Percentiles rank a stretch among this genome's conserved stretches.
Conservation (phyloP, 2,888 invertebrate species). For the Melanotus villosus region DNA sequence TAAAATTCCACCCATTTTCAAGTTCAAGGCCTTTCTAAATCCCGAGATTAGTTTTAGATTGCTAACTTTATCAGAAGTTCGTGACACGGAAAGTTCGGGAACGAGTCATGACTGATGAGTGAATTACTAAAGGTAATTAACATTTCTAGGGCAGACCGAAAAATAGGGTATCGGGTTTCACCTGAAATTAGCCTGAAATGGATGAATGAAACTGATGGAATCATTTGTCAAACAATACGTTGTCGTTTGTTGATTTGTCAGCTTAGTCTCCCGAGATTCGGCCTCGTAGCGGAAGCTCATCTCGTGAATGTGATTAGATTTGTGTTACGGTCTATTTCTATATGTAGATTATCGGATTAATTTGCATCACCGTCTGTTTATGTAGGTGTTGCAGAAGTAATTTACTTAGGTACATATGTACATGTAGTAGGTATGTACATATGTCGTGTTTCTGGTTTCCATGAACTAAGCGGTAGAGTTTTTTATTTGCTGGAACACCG, state of each 20-base stretch:
- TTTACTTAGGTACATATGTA: background rate
- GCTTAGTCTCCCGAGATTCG: slow-evolving; percentile 2
- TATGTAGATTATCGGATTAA: slow-evolving; percentile 39
- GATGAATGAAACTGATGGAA: background rate
- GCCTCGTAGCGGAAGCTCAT: slow-evolving; percentile 16
- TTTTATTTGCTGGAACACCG: no score
- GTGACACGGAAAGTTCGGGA: no score
- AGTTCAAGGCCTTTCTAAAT: no score
- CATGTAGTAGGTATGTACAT: no score
- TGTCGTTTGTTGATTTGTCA: slow-evolving; percentile 7
- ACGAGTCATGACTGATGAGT: no score
- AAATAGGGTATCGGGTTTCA: background rate
- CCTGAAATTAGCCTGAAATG: background rate
- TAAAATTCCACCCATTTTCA: no score
- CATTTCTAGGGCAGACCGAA: background rate
- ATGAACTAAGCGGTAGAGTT: no score
- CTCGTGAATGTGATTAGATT: slow-evolving; percentile 34
- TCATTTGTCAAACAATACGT: slow-evolving; percentile 1
- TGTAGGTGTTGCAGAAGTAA: background rate
- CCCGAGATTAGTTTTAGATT: no score
- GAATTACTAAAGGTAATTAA: background rate
- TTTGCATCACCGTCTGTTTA: slow-evolving; percentile 29
- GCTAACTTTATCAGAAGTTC: no score
- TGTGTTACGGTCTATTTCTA: slow-evolving; percentile 29
- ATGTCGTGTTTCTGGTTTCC: no score